A percentile compares a stretch with the other conserved stretches of the same genome.
These are phyloP conservation scores for Nephrotoma guestfalica DNA, from an alignment of 2,888 invertebrate genomes.

Conservation along the genomic window DNA sequence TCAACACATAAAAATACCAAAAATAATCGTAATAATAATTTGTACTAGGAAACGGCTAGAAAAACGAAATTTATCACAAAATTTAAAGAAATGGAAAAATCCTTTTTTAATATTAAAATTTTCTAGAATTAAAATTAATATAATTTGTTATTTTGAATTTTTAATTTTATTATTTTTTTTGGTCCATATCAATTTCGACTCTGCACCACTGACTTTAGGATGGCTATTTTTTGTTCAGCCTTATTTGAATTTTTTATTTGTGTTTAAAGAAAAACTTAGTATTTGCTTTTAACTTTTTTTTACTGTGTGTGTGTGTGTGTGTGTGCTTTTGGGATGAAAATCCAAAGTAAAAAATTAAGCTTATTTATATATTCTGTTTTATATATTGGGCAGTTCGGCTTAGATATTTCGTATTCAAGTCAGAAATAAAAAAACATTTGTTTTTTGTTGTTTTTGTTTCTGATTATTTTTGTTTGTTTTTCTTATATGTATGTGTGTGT, in stretches of 20 bases:
- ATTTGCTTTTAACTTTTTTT: not conserved
- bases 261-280: not conserved
- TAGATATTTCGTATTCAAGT: not conserved
- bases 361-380: not conserved
- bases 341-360: not conserved
- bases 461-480: not conserved
- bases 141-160: not conserved
- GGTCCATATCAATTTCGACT: not conserved
- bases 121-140: not conserved
- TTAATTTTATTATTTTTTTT: not conserved
- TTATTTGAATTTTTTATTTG: not conserved
- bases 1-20: not conserved
- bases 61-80: not conserved
- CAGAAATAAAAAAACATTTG: not conserved
- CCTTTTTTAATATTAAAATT: not conserved
- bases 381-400: not conserved
- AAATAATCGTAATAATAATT: not conserved
- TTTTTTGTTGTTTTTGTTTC: not conserved
- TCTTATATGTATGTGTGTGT: not conserved
- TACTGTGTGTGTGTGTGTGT: not conserved
- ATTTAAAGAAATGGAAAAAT: not conserved
- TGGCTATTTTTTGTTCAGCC: not conserved
- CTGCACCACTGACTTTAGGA: not conserved
- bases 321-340: not conserved
- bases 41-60: not conserved